Evolutionary conservation across 1,140 invertebrate species (phyloP).

Genomic region (Danaus plexippus): DNA sequence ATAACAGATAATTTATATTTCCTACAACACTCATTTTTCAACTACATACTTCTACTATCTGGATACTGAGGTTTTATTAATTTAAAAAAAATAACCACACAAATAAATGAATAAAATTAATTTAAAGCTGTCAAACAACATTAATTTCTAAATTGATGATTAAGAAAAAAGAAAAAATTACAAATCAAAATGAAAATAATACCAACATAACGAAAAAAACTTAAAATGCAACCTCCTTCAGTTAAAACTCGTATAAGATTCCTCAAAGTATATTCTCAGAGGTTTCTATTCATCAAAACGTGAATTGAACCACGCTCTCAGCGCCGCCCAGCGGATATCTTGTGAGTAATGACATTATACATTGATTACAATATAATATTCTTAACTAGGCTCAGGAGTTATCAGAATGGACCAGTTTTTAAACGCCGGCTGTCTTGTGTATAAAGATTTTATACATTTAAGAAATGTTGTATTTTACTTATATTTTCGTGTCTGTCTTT

Average conservation of each 20-base stretch:
- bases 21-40: too few relatives aligned
- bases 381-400: neutral
- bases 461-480: neutral
- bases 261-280: conserved; percentile 9
- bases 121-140: neutral
- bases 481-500: too few relatives aligned
- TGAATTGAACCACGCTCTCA: conserved; percentile 35
- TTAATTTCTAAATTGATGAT: neutral
- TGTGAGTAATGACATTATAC: conserved; percentile 1
- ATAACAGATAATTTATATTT: too few relatives aligned
- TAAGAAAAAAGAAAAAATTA: conserved; percentile 2
- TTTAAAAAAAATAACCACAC: too few relatives aligned
- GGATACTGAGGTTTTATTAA: too few relatives aligned
- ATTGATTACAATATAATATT: neutral
- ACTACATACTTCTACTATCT: too few relatives aligned
- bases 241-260: too few relatives aligned
- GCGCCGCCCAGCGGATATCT: conserved; percentile 36
- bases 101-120: too few relatives aligned
- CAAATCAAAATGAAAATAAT: conserved; percentile 4
- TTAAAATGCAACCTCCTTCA: conserved; percentile 21
- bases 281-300: conserved; percentile 17
- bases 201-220: conserved; percentile 29
- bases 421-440: neutral
- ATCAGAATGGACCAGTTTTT: neutral
- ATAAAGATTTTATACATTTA: neutral